These are phyloP conservation scores for Uria aalge DNA, from an alignment of 2,113 vertebrate species.

Conservation along the genomic window DNA sequence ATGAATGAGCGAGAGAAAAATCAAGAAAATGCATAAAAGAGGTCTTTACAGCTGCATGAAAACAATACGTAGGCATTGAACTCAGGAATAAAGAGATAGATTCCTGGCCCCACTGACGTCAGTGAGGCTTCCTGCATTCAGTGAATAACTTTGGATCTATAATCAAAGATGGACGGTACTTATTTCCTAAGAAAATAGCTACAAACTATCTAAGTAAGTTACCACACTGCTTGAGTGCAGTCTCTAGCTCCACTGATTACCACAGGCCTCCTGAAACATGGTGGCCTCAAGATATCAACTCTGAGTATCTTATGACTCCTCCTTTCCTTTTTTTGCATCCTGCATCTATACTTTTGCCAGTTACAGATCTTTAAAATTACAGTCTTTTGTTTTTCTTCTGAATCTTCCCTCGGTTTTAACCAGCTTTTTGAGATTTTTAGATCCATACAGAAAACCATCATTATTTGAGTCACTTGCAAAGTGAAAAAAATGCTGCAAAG, in stretches of 20 bases:
- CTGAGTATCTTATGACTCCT: neutral
- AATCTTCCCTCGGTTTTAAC: neutral
- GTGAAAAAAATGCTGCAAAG: neutral
- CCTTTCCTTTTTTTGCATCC: neutral
- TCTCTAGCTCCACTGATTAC: neutral
- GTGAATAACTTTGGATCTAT: conserved; percentile 12
- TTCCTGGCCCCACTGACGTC: neutral
- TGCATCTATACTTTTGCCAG: neutral
- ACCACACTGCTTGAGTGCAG: neutral
- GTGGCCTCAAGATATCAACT: neutral
- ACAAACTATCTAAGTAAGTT: neutral
- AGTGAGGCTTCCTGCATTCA: conserved; percentile 3
- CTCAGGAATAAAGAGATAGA: conserved; percentile 4
- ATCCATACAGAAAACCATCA: neutral
- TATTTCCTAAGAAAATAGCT: neutral
- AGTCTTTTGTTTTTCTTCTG: neutral
- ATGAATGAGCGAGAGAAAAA: conserved; percentile 54
- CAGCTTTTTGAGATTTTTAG: neutral
- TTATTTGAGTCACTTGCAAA: neutral
- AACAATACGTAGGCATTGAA: conserved; percentile 50
- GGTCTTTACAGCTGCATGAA: conserved; percentile 51
- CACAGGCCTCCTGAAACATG: neutral
- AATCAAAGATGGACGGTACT: neutral
- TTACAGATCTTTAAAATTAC: neutral
- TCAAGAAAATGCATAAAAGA: conserved; percentile 42